Percentiles rank a stretch among this genome's conserved stretches.
phyloP scores from a whole-genome alignment of 2,113 vertebrate genomes.

The Pomatorhinus ruficollis region DNA sequence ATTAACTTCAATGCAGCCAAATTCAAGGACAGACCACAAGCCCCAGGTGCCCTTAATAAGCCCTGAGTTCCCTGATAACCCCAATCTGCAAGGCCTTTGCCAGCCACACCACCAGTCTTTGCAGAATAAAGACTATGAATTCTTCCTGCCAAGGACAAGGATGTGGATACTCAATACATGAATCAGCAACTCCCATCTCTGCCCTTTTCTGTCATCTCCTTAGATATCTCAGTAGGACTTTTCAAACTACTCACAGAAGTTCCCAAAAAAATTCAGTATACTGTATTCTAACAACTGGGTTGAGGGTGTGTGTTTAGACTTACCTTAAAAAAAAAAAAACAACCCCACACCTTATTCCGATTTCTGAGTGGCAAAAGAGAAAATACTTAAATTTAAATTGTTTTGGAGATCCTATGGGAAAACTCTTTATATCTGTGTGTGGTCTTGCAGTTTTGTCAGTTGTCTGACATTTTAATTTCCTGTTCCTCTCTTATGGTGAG shows the following conservation, averaged over 20 bases:
- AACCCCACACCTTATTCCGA: neutral
- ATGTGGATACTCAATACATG: neutral
- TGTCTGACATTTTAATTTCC: conserved; percentile 74
- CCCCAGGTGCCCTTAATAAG: neutral
- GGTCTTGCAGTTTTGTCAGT: conserved; percentile 62
- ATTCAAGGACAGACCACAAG: neutral
- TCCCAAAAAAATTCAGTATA: neutral
- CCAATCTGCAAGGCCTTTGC: neutral
- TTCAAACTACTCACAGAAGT: neutral
- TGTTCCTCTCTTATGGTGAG: conserved; percentile 57
- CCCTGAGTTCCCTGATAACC: neutral
- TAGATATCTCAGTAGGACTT: neutral
- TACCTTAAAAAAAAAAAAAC: neutral
- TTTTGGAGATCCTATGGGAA: neutral
- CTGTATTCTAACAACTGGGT: neutral
- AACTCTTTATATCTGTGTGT: conserved; percentile 22
- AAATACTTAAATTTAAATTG: neutral
- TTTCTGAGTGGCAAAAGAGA: neutral
- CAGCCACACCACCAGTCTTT: neutral
- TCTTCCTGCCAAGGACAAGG: neutral
- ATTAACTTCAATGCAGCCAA: neutral
- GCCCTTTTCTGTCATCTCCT: neutral
- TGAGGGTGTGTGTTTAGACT: neutral
- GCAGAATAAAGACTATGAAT: neutral
- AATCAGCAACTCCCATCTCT: neutral